Conservation (phyloP, 2,888 invertebrate species). For the Nemapogon koenigi region DNA sequence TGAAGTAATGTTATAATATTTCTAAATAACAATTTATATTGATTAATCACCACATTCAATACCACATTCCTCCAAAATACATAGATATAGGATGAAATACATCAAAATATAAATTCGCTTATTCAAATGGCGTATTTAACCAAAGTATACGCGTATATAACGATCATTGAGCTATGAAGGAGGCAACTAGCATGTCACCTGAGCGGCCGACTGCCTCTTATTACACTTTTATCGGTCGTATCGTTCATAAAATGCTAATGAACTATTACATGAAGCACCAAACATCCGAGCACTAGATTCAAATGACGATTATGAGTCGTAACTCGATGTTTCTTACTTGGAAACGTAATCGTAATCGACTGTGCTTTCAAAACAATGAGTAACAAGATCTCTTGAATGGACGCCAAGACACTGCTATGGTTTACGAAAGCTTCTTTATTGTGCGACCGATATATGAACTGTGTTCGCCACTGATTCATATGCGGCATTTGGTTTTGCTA, state of each 20-base stretch:
- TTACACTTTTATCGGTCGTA: slow-evolving; percentile 63
- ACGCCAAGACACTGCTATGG: slow-evolving; percentile 48
- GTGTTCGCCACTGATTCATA: slow-evolving; percentile 2
- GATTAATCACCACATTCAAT: too few species aligned
- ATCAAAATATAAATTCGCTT: too few species aligned
- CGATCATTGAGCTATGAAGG: too few species aligned
- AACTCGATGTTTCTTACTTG: slow-evolving; percentile 60
- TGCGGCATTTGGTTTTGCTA: too few species aligned
- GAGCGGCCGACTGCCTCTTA: slow-evolving; percentile 59
- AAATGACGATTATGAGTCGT: slow-evolving; percentile 59
- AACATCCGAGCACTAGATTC: slow-evolving; percentile 64
- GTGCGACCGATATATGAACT: slow-evolving; percentile 27
- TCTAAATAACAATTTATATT: too few species aligned
- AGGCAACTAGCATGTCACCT: slow-evolving; percentile 54
- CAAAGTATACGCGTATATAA: too few species aligned
- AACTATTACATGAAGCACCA: slow-evolving; percentile 54
- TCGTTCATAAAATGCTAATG: slow-evolving; percentile 65
- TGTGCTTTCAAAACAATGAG: slow-evolving; percentile 60
- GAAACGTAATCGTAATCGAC: slow-evolving; percentile 56
- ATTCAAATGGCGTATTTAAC: too few species aligned
- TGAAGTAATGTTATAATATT: too few species aligned
- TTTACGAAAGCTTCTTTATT: slow-evolving; percentile 58
- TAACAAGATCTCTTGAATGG: slow-evolving; percentile 49
- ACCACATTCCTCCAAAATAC: too few species aligned
- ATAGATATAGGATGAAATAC: too few species aligned